These are phyloP conservation scores for Bufo gargarizans DNA, from an alignment of 2,113 vertebrate genomes.

Conservation along the genomic window DNA sequence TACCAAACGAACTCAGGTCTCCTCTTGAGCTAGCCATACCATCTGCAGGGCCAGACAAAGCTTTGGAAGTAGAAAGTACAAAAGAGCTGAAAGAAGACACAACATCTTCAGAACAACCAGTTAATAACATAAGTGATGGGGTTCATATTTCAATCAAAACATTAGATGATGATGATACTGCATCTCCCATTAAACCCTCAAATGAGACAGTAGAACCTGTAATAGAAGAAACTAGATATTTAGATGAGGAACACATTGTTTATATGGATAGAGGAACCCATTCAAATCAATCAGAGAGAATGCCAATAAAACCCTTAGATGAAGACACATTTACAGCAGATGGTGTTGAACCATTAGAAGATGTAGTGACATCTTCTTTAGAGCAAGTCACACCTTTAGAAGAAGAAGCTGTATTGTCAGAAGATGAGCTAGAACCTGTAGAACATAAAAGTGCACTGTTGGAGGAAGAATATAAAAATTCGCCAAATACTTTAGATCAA, in stretches of 20 bases:
- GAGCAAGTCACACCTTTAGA: constrained; percentile 37
- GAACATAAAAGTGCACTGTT: background rate
- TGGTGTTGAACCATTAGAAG: background rate
- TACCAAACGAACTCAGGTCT: background rate
- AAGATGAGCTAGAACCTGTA: background rate
- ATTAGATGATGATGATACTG: background rate
- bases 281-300: background rate
- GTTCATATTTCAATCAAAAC: background rate
- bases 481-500: background rate
- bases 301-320: background rate
- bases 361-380: constrained; percentile 20
- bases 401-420: background rate
- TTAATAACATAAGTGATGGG: background rate
- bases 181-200: background rate
- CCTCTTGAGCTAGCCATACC: background rate
- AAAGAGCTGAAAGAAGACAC: background rate
- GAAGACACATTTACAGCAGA: background rate
- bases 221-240: background rate
- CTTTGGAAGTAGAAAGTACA: background rate
- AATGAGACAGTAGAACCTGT: background rate
- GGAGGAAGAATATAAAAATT: background rate
- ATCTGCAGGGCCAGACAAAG: background rate
- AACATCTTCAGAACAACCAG: background rate
- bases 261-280: background rate
- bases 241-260: background rate